Evolutionary conservation across 1,140 invertebrate genomes (phyloP).

Genomic region (Drosophila virilis): DNA sequence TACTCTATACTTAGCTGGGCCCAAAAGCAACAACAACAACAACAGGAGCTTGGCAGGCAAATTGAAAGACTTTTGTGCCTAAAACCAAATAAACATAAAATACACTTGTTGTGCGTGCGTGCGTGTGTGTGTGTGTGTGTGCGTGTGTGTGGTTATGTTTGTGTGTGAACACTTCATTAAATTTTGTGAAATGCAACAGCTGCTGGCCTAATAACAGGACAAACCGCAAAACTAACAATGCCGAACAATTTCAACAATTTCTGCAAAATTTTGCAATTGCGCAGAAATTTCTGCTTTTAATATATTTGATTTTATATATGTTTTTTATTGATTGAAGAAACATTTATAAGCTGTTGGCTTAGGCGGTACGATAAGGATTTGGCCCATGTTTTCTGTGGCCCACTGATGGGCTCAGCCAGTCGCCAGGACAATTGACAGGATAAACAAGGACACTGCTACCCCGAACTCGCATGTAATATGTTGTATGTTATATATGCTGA

Average conservation of each 20-base stretch:
- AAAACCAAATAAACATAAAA: slow-evolving; percentile 53
- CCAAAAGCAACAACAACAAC: slow-evolving; percentile 17
- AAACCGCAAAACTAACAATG: slow-evolving; percentile 51
- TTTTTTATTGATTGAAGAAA: slow-evolving; percentile 1
- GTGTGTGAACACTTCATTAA: slow-evolving; percentile 43
- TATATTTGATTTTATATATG: neutral
- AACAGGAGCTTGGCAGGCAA: slow-evolving; percentile 22
- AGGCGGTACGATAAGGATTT: slow-evolving; percentile 27
- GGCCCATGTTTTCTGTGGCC: slow-evolving; percentile 23
- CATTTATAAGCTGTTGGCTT: slow-evolving; percentile 32
- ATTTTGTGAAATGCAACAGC: slow-evolving; percentile 73
- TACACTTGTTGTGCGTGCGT: slow-evolving; percentile 14
- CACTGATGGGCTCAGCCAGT: slow-evolving; percentile 20
- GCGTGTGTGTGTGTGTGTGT: slow-evolving; percentile 17
- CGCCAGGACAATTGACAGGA: slow-evolving; percentile 50
- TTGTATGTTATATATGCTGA: slow-evolving; percentile 49
- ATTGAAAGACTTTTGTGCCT: slow-evolving; percentile 46
- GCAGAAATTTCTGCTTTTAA: slow-evolving; percentile 40
- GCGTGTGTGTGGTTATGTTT: slow-evolving; percentile 19
- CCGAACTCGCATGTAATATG: slow-evolving; percentile 21
- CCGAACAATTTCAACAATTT: slow-evolving; percentile 27
- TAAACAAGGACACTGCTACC: slow-evolving; percentile 30
- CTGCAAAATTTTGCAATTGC: slow-evolving; percentile 38
- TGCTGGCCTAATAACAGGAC: slow-evolving; percentile 59
- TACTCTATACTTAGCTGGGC: slow-evolving; percentile 2